Base-by-base conservation (phyloP, 2,797 vertebrate species). In the Chloroceryle inda region DNA sequence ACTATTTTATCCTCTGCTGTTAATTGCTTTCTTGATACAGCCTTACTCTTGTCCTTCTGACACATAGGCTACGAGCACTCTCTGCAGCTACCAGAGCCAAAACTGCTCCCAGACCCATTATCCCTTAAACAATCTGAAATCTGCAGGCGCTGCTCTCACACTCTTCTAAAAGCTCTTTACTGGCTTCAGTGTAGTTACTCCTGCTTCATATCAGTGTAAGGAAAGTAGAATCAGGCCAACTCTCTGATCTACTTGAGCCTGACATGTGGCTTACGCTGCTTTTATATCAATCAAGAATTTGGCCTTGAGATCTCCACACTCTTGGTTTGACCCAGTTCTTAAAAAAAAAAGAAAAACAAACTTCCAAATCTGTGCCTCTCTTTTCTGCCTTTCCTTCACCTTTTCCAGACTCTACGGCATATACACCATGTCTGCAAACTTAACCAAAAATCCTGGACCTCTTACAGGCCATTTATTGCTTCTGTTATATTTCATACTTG, bases 161-260 rank as follows among this genome's bases (percentile, higher is more conserved):
- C 45, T 87, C 29, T 80, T 73, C 75, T 86, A 62, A 94, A 94
- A 78, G 49, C 58, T 66, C 10, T 88, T 75, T 73, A 91, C 33
- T 91, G 68, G 64, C 89, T 89, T 58, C 58, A 56, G 45, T 9
- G n/a, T 42, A 44, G 61, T 42, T 88, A 81, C 38, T 86, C 45
- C 89, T 94, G 87, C 89, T 96, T 92, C 89, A 8, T 49, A 94
- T 92, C 95, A 89, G 62, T 38, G 58, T 35, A 85, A 84, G 38
- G 56, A 89, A 86, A 94, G 50, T 24, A 81, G 53, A 91, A 40
- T 55, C 88, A 93, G 55, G 89, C 92, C 92, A 95, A 53, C 29
- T 90, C 50, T 94, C 85, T 86, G 85, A 92, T 69, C 79, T 76
- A 21, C 55, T 88, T 0, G 0, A 78, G 80, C 23, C 66, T 94